Conservation (phyloP, 2,797 vertebrate genomes). For the Gobionotothen gibberifrons region DNA sequence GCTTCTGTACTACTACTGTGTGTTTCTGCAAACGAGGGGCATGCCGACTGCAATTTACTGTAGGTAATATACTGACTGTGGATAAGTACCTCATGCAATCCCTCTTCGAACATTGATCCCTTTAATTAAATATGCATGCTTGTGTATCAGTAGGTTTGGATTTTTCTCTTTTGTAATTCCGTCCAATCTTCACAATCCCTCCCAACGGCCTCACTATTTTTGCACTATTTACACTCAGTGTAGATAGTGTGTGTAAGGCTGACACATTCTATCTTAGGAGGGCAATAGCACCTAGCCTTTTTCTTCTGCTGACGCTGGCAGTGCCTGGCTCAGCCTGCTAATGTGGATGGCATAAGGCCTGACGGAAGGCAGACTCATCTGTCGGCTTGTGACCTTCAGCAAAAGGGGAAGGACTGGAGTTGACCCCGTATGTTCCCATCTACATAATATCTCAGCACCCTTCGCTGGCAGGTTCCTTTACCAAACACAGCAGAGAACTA, state of each 20-base stretch:
- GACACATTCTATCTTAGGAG: conserved; percentile 59
- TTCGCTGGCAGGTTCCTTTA: conserved; percentile 6
- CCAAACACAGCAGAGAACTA: conserved; percentile 1
- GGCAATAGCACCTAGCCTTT: conserved; percentile 52
- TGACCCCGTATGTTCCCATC: conserved; percentile 25
- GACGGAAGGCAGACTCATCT: conserved; percentile 47
- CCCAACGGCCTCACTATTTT: conserved; percentile 20
- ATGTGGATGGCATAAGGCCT: conserved; percentile 46
- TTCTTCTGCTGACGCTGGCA: conserved; percentile 57
- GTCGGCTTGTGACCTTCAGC: conserved; percentile 56
- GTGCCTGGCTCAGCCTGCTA: conserved; percentile 41
- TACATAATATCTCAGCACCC: conserved; percentile 23
- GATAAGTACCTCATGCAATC: no score
- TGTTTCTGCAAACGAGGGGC: no score
- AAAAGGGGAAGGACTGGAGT: conserved; percentile 27
- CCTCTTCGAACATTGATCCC: no score
- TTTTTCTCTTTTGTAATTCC: conserved; percentile 23
- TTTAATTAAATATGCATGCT: conserved; percentile 19
- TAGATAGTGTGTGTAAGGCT: conserved; percentile 32
- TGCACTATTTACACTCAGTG: conserved; percentile 35
- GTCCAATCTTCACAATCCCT: conserved; percentile 17
- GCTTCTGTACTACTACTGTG: no score
- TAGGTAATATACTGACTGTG: no score
- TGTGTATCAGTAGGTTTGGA: background rate
- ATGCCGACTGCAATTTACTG: no score